These are phyloP conservation scores for Diabrotica balteata DNA, from an alignment of 2,888 invertebrate genomes.

Conservation along the genomic window DNA sequence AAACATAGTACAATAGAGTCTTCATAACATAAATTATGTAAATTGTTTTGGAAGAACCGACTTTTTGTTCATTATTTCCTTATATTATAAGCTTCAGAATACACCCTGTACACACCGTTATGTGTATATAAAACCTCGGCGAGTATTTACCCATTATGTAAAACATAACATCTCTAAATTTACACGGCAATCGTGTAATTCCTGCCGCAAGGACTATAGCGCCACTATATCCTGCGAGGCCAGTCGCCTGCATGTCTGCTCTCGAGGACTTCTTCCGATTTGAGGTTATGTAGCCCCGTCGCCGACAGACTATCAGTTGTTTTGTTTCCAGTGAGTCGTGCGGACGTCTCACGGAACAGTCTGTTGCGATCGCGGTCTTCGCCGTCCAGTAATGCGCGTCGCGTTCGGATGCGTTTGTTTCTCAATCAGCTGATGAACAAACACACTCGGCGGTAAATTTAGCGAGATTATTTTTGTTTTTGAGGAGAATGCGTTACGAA, in stretches of 20 bases:
- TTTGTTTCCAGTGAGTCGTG: constrained; percentile 26
- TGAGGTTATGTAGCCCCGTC: constrained; percentile 31
- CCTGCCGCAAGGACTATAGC: constrained; percentile 7
- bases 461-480: constrained; percentile 49
- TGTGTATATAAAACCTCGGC: no score
- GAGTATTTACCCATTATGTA: no score
- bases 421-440: constrained; percentile 21
- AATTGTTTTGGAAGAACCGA: no score
- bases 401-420: constrained; percentile 16
- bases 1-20: no score
- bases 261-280: constrained; percentile 28
- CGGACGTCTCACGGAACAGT: constrained; percentile 17
- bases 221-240: constrained; percentile 4
- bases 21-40: no score
- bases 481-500: constrained; percentile 15
- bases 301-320: constrained; percentile 30
- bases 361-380: constrained; percentile 32
- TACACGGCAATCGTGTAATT: not conserved
- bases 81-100: no score
- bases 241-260: constrained; percentile 10
- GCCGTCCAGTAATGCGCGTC: constrained; percentile 30
- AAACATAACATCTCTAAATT: no score
- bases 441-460: constrained; percentile 43
- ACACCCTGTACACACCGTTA: no score
- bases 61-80: no score